Conservation (phyloP, 2,797 vertebrate species). For the Pangasius macronema region DNA sequence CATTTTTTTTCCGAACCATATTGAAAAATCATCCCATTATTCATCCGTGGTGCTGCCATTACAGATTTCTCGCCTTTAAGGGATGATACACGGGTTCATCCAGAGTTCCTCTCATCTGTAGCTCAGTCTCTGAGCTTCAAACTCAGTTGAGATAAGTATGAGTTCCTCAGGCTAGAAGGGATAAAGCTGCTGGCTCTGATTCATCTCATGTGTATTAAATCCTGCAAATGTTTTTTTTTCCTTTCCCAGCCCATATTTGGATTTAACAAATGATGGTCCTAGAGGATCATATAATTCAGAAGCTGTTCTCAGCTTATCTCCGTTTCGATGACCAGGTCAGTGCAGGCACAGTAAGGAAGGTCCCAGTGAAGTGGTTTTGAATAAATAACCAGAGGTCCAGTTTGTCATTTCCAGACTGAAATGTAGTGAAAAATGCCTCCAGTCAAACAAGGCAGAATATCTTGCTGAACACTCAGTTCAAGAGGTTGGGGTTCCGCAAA, state of each 20-base stretch:
- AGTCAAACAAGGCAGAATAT: not conserved
- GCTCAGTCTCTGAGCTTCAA: not conserved
- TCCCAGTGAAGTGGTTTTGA: not conserved
- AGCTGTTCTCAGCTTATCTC: not conserved
- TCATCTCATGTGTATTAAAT: conserved; percentile 7
- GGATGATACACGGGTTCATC: conserved; percentile 32
- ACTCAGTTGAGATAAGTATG: not conserved
- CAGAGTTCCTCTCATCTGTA: conserved; percentile 24
- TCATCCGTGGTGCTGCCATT: conserved; percentile 19
- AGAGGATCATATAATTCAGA: not conserved
- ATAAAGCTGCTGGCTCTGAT: not conserved
- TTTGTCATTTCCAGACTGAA: not conserved
- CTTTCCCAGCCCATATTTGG: not conserved
- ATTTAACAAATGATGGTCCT: not conserved
- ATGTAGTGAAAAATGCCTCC: not conserved
- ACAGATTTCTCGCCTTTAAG: conserved; percentile 23
- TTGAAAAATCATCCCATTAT: conserved; percentile 21
- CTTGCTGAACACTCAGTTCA: not conserved
- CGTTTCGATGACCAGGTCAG: not conserved
- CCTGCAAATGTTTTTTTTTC: not conserved
- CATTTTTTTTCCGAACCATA: not conserved
- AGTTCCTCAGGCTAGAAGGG: not conserved
- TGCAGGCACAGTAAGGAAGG: not conserved
- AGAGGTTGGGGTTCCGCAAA: not conserved
- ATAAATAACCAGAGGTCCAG: not conserved